phyloP scores from a whole-genome alignment of 2,888 invertebrate species.

The Bombylius major region DNA sequence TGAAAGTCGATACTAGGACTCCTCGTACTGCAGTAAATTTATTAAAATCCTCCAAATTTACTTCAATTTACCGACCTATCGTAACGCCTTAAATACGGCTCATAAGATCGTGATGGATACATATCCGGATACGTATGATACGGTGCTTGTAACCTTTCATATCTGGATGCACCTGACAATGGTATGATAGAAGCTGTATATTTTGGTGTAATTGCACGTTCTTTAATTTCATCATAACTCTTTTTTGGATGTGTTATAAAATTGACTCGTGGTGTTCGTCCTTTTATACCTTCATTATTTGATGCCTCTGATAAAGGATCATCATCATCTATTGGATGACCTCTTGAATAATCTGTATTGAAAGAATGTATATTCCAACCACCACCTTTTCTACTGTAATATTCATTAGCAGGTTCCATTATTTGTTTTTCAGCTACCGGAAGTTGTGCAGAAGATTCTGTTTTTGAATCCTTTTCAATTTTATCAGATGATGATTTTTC shows the following conservation, averaged over 20 bases:
- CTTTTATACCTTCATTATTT: slow-evolving; percentile 42
- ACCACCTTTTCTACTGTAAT: slow-evolving; percentile 39
- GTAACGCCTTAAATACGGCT: slow-evolving; percentile 32
- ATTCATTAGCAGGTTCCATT: slow-evolving; percentile 31
- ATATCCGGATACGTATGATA: slow-evolving; percentile 20
- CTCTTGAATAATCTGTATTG: slow-evolving; percentile 28
- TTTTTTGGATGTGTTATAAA: slow-evolving; percentile 51
- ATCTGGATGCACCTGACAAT: slow-evolving; percentile 1
- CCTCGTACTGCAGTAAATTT: no score
- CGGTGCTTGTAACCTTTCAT: slow-evolving; percentile 14
- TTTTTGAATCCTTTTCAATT: no score
- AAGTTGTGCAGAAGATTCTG: neutral
- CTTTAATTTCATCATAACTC: slow-evolving; percentile 6
- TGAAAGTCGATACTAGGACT: no score
- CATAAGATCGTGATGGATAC: slow-evolving; percentile 33
- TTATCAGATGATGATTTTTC: neutral
- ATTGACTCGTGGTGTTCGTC: slow-evolving; percentile 51
- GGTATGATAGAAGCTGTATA: neutral
- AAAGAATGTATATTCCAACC: slow-evolving; percentile 50
- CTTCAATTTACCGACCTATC: slow-evolving; percentile 23
- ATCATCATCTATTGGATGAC: slow-evolving; percentile 20
- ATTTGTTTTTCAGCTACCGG: slow-evolving; percentile 25
- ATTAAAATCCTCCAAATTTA: no score
- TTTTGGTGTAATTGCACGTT: slow-evolving; percentile 18
- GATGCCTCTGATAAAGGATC: slow-evolving; percentile 41